Evolutionary conservation across 2,113 vertebrate genomes (phyloP).

Genomic region (Craseonycteris thonglongyai): DNA sequence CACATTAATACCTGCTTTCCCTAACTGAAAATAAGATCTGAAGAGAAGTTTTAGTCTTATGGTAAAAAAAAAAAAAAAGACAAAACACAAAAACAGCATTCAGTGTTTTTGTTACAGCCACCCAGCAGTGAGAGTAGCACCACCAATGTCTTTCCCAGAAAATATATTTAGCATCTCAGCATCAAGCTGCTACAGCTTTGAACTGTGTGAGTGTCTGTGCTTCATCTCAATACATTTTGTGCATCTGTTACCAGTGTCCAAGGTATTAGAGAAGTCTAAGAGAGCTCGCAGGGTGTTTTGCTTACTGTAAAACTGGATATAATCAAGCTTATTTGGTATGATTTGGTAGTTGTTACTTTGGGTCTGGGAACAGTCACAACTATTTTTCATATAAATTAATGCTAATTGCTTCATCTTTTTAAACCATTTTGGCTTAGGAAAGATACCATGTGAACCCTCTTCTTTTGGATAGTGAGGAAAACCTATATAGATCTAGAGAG

Average conservation of each 20-base stretch:
- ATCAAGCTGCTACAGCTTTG: too few species aligned
- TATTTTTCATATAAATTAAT: not conserved
- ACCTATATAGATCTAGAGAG: not conserved
- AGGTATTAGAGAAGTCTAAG: too few species aligned
- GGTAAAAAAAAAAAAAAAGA: not conserved
- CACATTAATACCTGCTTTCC: not conserved
- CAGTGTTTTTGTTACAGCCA: too few species aligned
- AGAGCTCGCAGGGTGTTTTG: not conserved
- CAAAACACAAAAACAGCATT: not conserved
- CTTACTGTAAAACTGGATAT: not conserved
- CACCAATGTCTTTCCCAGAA: not conserved
- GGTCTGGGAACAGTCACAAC: not conserved
- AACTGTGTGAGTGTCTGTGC: not conserved
- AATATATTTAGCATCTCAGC: not conserved
- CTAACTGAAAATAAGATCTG: not conserved
- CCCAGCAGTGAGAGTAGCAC: not conserved
- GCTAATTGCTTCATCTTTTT: not conserved
- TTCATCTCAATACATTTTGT: not conserved
- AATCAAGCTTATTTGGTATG: not conserved
- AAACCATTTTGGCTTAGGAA: not conserved
- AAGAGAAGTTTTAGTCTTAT: not conserved
- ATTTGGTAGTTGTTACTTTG: not conserved
- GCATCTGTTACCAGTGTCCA: not conserved
- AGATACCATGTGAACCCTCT: not conserved
- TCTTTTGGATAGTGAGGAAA: not conserved